Evolutionary conservation across 2,797 vertebrate species (phyloP), one percentile per base, ranked within the genome.

Genomic region (Tauraco hartlaubi): DNA sequence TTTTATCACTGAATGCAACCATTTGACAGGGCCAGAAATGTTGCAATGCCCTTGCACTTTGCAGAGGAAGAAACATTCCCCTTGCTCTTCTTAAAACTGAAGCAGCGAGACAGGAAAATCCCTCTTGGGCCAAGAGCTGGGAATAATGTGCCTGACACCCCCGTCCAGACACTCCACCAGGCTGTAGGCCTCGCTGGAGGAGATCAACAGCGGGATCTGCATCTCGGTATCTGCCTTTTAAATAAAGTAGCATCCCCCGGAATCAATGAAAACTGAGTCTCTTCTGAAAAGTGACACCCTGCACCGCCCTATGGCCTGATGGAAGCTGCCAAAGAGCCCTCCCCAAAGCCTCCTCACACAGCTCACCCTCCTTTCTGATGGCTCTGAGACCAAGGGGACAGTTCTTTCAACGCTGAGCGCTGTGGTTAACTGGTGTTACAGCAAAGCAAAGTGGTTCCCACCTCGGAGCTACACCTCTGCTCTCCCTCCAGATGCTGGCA

Each of bases 261-360:
- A 76, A 92, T 64, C 52, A 69, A 74, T 74, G 96, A 94, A 97
- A 97, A 88, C 49, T 1, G 86, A 97, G 95, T 83, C 67, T 67
- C 44, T 59, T 69, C 67, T 91, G 96, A 89, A 96, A 96, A 95
- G 33, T 41, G 88, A 96, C 63, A 97, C 93, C 71, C 33, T 71
- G 16, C 5, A n/a, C 26, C 56, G 56, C 61, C 56, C 61, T 49
- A 39, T 2, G 7, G 73, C 80, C 73, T 0, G 7, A 37, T 0
- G 0, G 55, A 78, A n/a, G 28, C 69, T 94, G 83, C 56, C 88
- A 86, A 84, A 69, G 71, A 76, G 41, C 80, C 63, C n/a, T 78
- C 55, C 28, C 26, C 62, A 82, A 48, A 88, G 67, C 43, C 58
- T 92, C 63, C 67, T 86, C 80, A 82, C 23, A 37, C 49, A 58